These are phyloP conservation scores for Pemphigus obesinymphae DNA, from an alignment of 1,140 invertebrate species.

Conservation along the genomic window DNA sequence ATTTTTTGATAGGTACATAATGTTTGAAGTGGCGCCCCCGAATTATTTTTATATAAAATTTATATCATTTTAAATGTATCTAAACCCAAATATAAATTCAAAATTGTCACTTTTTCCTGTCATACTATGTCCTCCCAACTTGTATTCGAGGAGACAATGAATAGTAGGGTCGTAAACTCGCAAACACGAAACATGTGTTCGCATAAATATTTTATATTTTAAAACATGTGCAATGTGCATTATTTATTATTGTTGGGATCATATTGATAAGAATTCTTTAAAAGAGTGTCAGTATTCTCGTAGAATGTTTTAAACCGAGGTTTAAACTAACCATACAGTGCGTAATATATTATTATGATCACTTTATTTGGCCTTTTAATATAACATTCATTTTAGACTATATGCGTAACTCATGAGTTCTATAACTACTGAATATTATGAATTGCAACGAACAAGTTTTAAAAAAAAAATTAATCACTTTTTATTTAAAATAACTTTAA, in stretches of 20 bases:
- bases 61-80: neutral
- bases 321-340: too few relatives aligned
- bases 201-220: conserved; percentile 34
- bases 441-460: neutral
- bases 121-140: neutral
- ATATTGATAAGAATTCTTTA: neutral
- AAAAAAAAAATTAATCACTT: neutral
- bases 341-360: neutral
- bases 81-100: neutral
- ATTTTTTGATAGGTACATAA: too few relatives aligned
- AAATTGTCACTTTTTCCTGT: neutral
- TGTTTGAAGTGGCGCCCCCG: neutral
- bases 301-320: neutral
- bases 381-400: neutral
- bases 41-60: neutral
- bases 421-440: too few relatives aligned
- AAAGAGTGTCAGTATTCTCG: neutral
- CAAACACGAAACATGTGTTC: conserved; percentile 7
- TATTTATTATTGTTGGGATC: neutral
- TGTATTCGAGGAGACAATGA: neutral
- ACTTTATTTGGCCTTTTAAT: neutral
- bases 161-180: neutral
- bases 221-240: neutral
- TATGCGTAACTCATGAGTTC: too few relatives aligned
- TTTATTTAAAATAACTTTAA: neutral